These are phyloP conservation scores for Tringa solitaria DNA, from an alignment of 2,113 vertebrate species.

Conservation along the genomic window DNA sequence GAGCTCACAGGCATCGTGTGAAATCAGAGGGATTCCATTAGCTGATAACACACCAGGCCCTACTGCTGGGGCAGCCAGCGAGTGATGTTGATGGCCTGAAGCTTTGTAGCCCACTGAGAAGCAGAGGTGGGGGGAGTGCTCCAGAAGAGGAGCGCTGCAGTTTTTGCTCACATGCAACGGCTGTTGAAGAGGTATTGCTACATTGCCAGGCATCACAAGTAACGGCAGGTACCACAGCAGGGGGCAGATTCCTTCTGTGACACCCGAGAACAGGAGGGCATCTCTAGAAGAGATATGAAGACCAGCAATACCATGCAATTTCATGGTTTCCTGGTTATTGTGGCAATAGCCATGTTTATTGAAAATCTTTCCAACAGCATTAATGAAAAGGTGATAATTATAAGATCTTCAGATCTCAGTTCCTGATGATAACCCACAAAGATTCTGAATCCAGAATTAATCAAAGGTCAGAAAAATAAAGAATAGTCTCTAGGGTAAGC, in stretches of 20 bases:
- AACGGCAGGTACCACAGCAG: neutral
- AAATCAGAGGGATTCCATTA: neutral
- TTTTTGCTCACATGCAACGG: neutral
- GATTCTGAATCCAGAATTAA: neutral
- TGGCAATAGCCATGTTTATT: neutral
- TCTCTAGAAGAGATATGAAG: neutral
- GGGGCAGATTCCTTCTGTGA: neutral
- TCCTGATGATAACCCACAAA: neutral
- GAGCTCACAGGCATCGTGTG: neutral
- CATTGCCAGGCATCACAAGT: neutral
- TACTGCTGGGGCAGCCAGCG: neutral
- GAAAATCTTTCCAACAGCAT: neutral
- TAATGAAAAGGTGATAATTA: neutral
- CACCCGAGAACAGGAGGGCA: neutral
- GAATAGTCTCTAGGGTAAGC: neutral
- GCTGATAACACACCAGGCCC: neutral
- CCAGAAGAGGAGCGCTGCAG: neutral
- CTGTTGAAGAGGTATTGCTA: neutral
- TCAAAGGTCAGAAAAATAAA: neutral
- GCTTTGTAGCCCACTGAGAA: neutral
- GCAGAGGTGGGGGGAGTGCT: neutral
- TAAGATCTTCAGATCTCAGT: neutral
- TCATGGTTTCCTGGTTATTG: neutral
- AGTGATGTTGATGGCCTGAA: neutral
- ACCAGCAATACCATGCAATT: neutral